Percentiles rank a stretch among this genome's conserved stretches.
Conservation (phyloP, 2,888 invertebrate species). For the Fragum sueziense region DNA sequence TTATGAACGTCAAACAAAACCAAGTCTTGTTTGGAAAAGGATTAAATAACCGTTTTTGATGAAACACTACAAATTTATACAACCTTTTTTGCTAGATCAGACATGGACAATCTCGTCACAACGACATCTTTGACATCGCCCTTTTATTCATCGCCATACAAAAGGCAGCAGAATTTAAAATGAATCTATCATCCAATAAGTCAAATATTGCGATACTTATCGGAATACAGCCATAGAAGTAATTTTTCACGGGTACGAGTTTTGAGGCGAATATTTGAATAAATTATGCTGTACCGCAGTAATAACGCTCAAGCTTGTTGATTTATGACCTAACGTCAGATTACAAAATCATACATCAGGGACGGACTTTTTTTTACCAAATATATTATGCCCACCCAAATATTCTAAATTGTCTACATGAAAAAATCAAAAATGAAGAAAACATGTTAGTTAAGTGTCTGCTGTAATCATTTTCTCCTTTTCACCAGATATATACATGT, state of each 20-base stretch:
- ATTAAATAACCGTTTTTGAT: too few relatives aligned
- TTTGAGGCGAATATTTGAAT: conserved; percentile 24
- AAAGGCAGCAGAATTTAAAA: conserved; percentile 6
- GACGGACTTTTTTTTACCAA: too few relatives aligned
- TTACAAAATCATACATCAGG: too few relatives aligned
- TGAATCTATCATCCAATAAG: conserved; percentile 5
- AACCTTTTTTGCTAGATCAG: neutral
- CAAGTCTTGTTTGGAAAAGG: too few relatives aligned
- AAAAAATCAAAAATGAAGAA: too few relatives aligned
- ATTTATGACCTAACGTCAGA: conserved; percentile 45
- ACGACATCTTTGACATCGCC: conserved; percentile 10
- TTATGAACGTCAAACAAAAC: too few relatives aligned
- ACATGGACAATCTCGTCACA: neutral
- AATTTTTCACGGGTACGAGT: conserved; percentile 13
- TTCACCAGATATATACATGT: too few relatives aligned
- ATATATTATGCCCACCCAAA: too few relatives aligned
- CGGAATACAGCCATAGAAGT: neutral
- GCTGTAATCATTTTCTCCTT: too few relatives aligned
- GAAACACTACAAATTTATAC: too few relatives aligned
- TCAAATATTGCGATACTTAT: conserved; percentile 7
- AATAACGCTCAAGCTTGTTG: conserved; percentile 26
- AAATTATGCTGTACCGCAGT: conserved; percentile 26
- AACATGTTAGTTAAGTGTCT: too few relatives aligned
- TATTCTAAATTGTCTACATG: too few relatives aligned
- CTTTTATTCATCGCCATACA: conserved; percentile 1